Evolutionary conservation across 2,888 invertebrate genomes (phyloP), one percentile per base, ranked within the genome.

Genomic region (Carabus problematicus): DNA sequence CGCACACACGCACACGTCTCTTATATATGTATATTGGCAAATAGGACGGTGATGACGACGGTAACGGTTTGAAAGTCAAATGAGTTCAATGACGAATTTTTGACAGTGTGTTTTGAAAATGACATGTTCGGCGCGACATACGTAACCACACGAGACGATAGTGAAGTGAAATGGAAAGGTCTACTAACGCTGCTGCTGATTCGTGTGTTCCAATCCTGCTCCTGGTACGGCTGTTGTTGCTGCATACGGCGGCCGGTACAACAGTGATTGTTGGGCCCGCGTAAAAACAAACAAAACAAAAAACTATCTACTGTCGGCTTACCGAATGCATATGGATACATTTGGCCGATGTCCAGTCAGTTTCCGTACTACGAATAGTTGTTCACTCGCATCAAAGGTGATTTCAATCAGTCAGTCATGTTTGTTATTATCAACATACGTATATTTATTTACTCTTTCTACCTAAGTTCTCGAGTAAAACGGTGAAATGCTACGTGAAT

Each of bases 11-110:
- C 29, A 29, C 29, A 29, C 29, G 6, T 29, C 6, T 29, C 29
- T 29, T 3, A 29, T 29, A 29, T 29, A 3, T 6, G 29, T 29
- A 29, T 72, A 72, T 71, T 70, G 71, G 71, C 72, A 71, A 73
- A 29, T 29, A 29, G 29, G 29, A 29, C 29, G 29, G 2, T 29
- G 29, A 29, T 29, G 29, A 29, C 29, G 29, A 29, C 29, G 29
- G 29, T 6, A 29, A 29, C 29, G 72, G 72, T 73, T 72, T 72
- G 74, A 72, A 54, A 63, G 49, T 52, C 64, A 64, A 64, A 64
- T 64, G 64, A 64, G 64, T 64, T 64, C 54, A 64, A 64, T 63
- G 61, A 61, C 49, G 63, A 63, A 63, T 40, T 52, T n/a, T 41
- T 52, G 49, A 39, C 49, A 63, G 63, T 63, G 45, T 40, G n/a